Conservation (phyloP, 1,140 invertebrate genomes). For the Nasonia vitripennis region DNA sequence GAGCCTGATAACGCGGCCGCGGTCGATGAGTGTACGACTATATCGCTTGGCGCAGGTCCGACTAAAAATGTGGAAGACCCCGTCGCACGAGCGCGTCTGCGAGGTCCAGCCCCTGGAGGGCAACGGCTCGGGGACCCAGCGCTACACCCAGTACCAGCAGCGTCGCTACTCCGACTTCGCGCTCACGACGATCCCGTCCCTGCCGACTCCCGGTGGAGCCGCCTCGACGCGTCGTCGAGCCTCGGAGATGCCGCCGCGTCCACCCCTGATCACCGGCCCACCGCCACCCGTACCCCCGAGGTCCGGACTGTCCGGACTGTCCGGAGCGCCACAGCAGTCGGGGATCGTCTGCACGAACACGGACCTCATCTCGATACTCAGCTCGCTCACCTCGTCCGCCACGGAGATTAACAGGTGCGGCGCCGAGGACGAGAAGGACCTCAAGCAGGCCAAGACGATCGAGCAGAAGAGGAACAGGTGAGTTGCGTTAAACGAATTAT, state of each 20-base stretch:
- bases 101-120: constrained; percentile 86
- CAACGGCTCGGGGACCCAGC: constrained; percentile 75
- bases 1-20: no score
- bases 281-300: constrained; percentile 66
- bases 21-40: no score
- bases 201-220: constrained; percentile 69
- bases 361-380: constrained; percentile 86
- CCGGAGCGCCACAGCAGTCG: constrained; percentile 64
- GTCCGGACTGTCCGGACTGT: constrained; percentile 59
- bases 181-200: constrained; percentile 75
- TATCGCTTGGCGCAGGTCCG: constrained; percentile 70
- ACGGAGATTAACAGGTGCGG: constrained; percentile 82
- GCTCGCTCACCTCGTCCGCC: constrained; percentile 85
- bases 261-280: constrained; percentile 42
- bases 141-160: constrained; percentile 76
- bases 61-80: constrained; percentile 87
- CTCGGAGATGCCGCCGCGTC: constrained; percentile 79
- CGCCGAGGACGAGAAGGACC: constrained; percentile 59
- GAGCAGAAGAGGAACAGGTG: constrained; percentile 72
- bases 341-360: constrained; percentile 87
- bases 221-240: constrained; percentile 71
- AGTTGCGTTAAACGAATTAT: no score
- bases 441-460: constrained; percentile 58
- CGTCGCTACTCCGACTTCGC: constrained; percentile 85
- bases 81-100: constrained; percentile 84